Evolutionary conservation across 2,888 invertebrate genomes (phyloP).

Genomic region (Sminthurides aquaticus): DNA sequence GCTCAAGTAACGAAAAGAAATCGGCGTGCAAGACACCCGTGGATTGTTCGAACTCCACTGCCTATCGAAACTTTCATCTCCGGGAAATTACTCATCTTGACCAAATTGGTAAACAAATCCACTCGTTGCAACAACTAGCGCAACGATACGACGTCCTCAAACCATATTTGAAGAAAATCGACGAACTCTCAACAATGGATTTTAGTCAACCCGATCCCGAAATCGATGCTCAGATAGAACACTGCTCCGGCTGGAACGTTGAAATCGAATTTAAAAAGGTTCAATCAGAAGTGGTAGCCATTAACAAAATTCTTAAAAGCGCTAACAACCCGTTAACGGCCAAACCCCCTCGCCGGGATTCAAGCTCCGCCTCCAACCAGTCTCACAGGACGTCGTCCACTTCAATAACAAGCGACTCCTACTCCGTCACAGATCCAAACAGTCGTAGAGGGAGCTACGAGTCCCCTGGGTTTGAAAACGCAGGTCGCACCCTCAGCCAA

Average conservation of each 20-base stretch:
- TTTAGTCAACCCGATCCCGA: conserved; percentile 30
- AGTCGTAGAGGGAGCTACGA: conserved; percentile 15
- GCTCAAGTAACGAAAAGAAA: conserved; percentile 1
- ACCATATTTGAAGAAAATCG: conserved; percentile 37
- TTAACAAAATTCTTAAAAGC: conserved; percentile 30
- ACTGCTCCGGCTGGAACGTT: conserved; percentile 41
- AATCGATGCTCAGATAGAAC: conserved; percentile 38
- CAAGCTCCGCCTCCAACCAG: conserved; percentile 21
- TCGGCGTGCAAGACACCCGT: conserved; percentile 8
- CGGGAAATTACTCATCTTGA: conserved; percentile 37
- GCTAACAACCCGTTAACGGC: not conserved
- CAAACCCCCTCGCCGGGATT: conserved; percentile 10
- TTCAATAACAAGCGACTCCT: conserved; percentile 17
- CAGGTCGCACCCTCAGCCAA: not conserved
- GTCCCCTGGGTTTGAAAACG: conserved; percentile 6
- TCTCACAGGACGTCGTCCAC: conserved; percentile 13
- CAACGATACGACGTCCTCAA: conserved; percentile 35
- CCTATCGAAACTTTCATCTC: conserved; percentile 15
- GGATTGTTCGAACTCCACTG: conserved; percentile 2
- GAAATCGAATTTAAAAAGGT: conserved; percentile 40
- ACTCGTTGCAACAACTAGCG: conserved; percentile 30
- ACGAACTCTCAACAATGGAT: conserved; percentile 27
- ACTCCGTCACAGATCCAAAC: not conserved
- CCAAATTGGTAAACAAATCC: conserved; percentile 36
- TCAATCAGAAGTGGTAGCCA: conserved; percentile 28